Percentiles rank a stretch among this genome's conserved stretches.
Conservation (phyloP, 1,140 invertebrate genomes). For the Agrilus planipennis region DNA sequence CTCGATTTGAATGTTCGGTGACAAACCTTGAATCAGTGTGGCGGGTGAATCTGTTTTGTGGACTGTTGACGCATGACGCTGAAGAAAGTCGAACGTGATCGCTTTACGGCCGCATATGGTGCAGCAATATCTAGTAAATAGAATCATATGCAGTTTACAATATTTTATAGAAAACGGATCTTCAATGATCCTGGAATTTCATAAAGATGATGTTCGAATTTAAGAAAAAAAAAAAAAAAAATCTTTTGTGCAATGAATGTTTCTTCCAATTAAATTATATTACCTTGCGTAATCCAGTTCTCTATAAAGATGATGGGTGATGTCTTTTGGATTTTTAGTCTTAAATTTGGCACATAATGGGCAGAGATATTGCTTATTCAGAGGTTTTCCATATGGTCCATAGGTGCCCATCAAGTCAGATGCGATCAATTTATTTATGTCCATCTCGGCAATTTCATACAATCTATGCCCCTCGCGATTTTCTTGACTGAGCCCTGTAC, state of each 20-base stretch:
- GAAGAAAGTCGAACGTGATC: background rate
- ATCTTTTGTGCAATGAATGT: background rate
- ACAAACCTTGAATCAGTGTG: background rate
- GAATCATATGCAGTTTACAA: too few relatives aligned
- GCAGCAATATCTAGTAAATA: slow-evolving; percentile 3
- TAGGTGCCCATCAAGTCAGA: slow-evolving; percentile 15
- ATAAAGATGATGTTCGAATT: too few relatives aligned
- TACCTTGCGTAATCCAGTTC: slow-evolving; percentile 42
- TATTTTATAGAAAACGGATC: too few relatives aligned
- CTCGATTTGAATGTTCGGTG: background rate
- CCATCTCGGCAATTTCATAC: background rate
- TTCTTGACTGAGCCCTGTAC: too few relatives aligned
- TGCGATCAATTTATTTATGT: background rate
- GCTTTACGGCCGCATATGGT: slow-evolving; percentile 3
- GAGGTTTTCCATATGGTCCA: slow-evolving; percentile 32
- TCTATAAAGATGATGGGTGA: slow-evolving; percentile 42
- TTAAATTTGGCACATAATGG: slow-evolving; percentile 41
- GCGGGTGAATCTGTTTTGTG: background rate
- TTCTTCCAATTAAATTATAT: slow-evolving; percentile 6
- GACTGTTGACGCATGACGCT: background rate
- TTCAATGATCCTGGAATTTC: too few relatives aligned
- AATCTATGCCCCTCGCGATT: too few relatives aligned
- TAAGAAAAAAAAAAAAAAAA: background rate
- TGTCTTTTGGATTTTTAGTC: slow-evolving; percentile 38
- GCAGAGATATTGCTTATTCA: slow-evolving; percentile 35